A percentile compares a stretch with the other conserved stretches of the same genome.
Conservation (phyloP, 1,140 invertebrate species). For the Nasonia giraulti region DNA sequence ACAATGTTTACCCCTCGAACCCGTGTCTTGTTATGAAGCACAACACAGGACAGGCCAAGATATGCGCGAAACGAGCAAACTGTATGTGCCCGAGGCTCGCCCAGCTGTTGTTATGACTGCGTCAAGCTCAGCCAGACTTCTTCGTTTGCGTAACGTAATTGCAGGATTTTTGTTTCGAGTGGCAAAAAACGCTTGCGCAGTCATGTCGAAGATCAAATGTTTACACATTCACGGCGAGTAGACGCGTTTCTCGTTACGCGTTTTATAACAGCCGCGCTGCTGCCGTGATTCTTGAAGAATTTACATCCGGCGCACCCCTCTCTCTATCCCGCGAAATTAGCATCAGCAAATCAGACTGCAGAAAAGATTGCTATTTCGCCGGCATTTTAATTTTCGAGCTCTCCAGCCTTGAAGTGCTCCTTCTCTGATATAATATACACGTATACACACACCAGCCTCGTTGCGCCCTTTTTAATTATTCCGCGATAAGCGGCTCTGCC, state of each 20-base stretch:
- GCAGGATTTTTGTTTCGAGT: too few relatives aligned
- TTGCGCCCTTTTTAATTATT: conserved; percentile 9
- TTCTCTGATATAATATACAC: not conserved
- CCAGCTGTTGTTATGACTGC: not conserved
- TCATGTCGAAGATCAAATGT: too few relatives aligned
- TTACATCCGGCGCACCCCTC: not conserved
- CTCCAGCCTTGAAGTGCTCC: not conserved
- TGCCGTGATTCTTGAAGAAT: not conserved
- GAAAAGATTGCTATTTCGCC: too few relatives aligned
- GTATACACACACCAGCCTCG: not conserved
- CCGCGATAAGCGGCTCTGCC: not conserved
- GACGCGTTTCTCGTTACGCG: not conserved
- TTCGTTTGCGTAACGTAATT: not conserved
- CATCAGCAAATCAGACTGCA: not conserved
- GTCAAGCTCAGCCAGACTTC: not conserved
- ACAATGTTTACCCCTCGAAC: not conserved
- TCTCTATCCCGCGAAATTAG: not conserved
- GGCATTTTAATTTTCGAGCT: not conserved
- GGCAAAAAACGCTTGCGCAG: too few relatives aligned
- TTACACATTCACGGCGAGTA: too few relatives aligned
- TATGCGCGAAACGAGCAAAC: not conserved
- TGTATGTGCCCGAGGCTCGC: not conserved
- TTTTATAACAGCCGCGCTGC: not conserved
- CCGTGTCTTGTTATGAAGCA: conserved; percentile 13
- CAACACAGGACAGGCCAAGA: not conserved